A percentile compares a stretch with the other conserved stretches of the same genome.
phyloP scores from a whole-genome alignment of 2,113 vertebrate genomes.

The Ptyas mucosa region DNA sequence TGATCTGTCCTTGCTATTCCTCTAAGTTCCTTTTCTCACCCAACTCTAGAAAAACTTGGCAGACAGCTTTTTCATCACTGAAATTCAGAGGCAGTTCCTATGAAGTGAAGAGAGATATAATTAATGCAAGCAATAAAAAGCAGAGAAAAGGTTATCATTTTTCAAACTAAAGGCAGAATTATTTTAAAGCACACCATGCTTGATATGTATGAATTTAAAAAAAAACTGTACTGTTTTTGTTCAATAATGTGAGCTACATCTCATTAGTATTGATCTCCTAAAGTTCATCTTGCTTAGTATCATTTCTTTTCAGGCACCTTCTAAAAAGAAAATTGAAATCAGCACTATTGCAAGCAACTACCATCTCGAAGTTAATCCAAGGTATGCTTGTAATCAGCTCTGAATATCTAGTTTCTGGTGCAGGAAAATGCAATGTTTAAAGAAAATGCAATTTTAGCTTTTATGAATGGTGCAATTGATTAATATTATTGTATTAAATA shows the following conservation, averaged over 20 bases:
- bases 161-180: neutral
- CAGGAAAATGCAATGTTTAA: neutral
- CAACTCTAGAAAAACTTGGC: neutral
- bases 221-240: neutral
- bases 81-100: neutral
- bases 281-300: neutral
- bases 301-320: conserved; percentile 80
- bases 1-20: neutral
- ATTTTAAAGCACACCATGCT: neutral
- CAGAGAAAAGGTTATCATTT: neutral
- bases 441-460: neutral
- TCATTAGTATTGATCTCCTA: neutral
- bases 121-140: neutral
- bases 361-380: conserved; percentile 95
- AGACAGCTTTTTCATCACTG: neutral
- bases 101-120: neutral
- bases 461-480: neutral
- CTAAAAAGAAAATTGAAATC: conserved; percentile 98
- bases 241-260: neutral
- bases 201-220: neutral
- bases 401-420: neutral
- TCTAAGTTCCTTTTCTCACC: neutral
- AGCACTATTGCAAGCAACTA: conserved; percentile 99
- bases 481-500: neutral
- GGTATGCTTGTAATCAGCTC: conserved; percentile 65